phyloP scores from a whole-genome alignment of 2,888 invertebrate genomes.

The Eupelmus urozonus region DNA sequence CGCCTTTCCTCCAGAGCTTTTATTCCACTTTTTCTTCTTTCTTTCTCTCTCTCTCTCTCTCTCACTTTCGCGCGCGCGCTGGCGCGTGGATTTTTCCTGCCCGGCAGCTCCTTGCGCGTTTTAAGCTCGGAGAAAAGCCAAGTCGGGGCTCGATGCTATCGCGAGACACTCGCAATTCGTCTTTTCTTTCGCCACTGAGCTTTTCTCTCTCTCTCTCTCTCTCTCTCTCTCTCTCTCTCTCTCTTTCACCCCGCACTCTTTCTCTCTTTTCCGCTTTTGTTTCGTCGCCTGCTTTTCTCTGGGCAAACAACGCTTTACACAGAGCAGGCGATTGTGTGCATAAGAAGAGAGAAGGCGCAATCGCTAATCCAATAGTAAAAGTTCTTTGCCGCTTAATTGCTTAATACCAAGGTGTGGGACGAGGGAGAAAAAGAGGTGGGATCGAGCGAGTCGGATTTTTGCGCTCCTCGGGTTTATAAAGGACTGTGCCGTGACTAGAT shows the following conservation, averaged over 20 bases:
- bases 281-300: constrained; percentile 14
- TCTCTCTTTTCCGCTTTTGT: not conserved
- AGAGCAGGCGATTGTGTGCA: not conserved
- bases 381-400: constrained; percentile 51
- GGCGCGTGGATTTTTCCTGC: constrained; percentile 47
- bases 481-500: constrained; percentile 27
- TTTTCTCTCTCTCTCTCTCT: constrained; percentile 1
- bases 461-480: not conserved
- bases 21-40: constrained; percentile 29
- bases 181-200: constrained; percentile 46
- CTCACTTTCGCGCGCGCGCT: constrained; percentile 30
- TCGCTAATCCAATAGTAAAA: constrained; percentile 50
- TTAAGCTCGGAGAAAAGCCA: constrained; percentile 45
- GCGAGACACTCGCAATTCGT: constrained; percentile 54
- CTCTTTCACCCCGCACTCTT: not conserved
- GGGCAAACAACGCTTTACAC: constrained; percentile 30
- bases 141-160: constrained; percentile 51
- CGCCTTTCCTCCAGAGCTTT: constrained; percentile 28
- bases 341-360: constrained; percentile 10
- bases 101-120: constrained; percentile 10
- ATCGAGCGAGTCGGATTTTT: constrained; percentile 20
- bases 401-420: constrained; percentile 39
- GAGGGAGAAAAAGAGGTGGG: not conserved
- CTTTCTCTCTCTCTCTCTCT: constrained; percentile 13
- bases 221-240: not conserved